Base-by-base conservation (phyloP, 2,113 vertebrate genomes). In the Limanda limanda region DNA sequence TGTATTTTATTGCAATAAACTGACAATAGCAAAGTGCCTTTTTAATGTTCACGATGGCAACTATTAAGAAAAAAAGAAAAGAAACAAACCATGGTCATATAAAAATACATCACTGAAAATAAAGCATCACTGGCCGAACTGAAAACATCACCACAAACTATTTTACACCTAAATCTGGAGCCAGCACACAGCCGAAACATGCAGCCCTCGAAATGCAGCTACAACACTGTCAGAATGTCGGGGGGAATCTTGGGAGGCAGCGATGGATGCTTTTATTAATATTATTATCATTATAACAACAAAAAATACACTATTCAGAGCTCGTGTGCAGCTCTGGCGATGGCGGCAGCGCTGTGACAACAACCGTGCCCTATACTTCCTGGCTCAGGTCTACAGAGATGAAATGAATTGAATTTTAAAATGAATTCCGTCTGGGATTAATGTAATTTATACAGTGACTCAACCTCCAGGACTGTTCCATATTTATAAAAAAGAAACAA, bases 121-220 rank as follows among this genome's bases (percentile, higher is more conserved):
- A 85, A 87, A 79, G 78, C 89, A 88, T 89, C 90, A 90, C 88
- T 85, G 90, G 90, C 91, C 88, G 79, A 91, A 93, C 86, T 89
- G 73, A 93, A 91, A 89, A 92, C 88, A 91, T 88, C 90, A 94
- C 90, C 83, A 93, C 91, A 91, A 83, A 85, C 85, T 87, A 85
- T 89, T 88, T 90, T 84, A 93, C 88, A 91, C 85, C 89, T 88
- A 91, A 85, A 83, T 85, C 82, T 78, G 78, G 85, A 91, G 89
- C 84, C 92, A 85, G 89, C 88, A 90, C 86, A 89, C 85, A 83
- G 88, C 81, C 83, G 68, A 80, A 23, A 83, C 91, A 94, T 90
- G 92, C 92, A 91, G 87, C 85, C 86, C 87, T 92, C 87, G 40
- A 83, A 92, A 91, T 75, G 81, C 86, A 90, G 88, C 89, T 85